These are phyloP conservation scores for Paracanthobrama guichenoti DNA, from an alignment of 2,113 vertebrate species.

Conservation along the genomic window DNA sequence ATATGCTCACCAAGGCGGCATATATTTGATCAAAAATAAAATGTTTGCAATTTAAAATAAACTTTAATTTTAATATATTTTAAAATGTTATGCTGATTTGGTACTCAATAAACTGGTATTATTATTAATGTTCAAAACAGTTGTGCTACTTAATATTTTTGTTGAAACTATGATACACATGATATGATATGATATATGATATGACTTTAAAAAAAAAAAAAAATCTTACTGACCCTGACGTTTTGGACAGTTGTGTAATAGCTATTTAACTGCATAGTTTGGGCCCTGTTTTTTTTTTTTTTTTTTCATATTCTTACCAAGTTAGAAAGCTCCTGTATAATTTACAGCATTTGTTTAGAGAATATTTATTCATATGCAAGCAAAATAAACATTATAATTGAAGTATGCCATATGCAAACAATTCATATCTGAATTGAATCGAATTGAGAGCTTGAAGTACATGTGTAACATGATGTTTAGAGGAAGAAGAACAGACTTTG, in stretches of 20 bases:
- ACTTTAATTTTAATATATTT: no score
- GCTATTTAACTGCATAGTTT: neutral
- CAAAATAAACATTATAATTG: no score
- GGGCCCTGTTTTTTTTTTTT: neutral
- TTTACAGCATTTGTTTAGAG: neutral
- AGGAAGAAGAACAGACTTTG: neutral
- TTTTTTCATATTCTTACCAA: neutral
- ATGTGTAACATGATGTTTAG: neutral
- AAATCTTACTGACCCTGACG: neutral
- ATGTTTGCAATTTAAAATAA: no score
- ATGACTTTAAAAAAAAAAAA: fast-evolving
- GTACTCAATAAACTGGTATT: neutral
- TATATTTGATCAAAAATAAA: neutral
- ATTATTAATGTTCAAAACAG: neutral
- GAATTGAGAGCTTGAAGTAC: neutral
- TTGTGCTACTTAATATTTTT: neutral
- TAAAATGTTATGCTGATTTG: neutral
- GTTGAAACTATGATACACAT: no score
- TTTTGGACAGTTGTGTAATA: no score
- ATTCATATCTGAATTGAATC: no score
- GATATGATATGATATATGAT: no score
- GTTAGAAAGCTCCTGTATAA: neutral
- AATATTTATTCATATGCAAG: neutral
- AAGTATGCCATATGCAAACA: no score
- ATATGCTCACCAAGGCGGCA: neutral